A percentile compares a stretch with the other conserved stretches of the same genome.
These are phyloP conservation scores for Solea senegalensis DNA, from an alignment of 2,113 vertebrate genomes.

Conservation along the genomic window DNA sequence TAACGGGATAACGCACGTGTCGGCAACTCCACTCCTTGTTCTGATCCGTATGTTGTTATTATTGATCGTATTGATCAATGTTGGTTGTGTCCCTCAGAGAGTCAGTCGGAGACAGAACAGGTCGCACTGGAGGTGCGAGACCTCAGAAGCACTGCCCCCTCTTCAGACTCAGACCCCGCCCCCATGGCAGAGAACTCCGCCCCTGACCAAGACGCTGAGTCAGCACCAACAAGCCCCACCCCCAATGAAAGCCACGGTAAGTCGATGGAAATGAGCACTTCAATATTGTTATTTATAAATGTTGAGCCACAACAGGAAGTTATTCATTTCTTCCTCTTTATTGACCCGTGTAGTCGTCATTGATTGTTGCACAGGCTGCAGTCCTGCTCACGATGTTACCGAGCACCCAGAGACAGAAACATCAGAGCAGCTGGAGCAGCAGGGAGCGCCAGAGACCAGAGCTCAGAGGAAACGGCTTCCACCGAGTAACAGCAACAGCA, in stretches of 20 bases:
- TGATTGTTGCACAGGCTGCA: slow-evolving; percentile 26
- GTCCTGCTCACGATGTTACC: not conserved
- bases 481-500: not conserved
- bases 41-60: not conserved
- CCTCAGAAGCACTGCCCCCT: slow-evolving; percentile 67
- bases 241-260: slow-evolving; percentile 49
- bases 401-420: slow-evolving; percentile 33
- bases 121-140: slow-evolving; percentile 79
- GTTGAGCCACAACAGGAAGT: too few relatives aligned
- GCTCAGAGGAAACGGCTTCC: slow-evolving; percentile 23
- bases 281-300: too few relatives aligned
- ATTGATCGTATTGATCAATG: not conserved
- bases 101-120: slow-evolving; percentile 86
- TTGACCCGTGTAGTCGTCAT: not conserved
- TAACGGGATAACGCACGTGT: too few relatives aligned
- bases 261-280: not conserved
- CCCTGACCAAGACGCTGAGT: slow-evolving; percentile 3
- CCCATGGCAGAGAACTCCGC: slow-evolving; percentile 12
- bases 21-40: too few relatives aligned
- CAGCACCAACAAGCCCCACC: slow-evolving; percentile 21
- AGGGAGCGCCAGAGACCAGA: slow-evolving; percentile 53
- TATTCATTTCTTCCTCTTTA: not conserved
- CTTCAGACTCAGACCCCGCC: slow-evolving; percentile 47
- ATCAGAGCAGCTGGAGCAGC: slow-evolving; percentile 49
- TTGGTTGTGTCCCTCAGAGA: slow-evolving; percentile 79